phyloP scores from a whole-genome alignment of 2,797 vertebrate genomes.

The Austrolebias charrua region DNA sequence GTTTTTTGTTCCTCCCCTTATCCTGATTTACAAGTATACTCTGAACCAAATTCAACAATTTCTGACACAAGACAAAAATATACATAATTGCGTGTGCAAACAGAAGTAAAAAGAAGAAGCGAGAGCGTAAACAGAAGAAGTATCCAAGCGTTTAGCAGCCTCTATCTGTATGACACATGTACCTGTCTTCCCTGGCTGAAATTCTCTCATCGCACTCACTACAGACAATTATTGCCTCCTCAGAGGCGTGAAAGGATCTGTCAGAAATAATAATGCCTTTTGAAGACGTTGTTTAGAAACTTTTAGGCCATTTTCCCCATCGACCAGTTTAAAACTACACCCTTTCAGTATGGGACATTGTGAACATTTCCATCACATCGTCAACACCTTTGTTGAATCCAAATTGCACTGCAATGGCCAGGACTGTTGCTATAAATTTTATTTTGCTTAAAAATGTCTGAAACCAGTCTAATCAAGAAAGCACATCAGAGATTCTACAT shows the following conservation, averaged over 20 bases:
- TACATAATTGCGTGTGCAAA: conserved; percentile 56
- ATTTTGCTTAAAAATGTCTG: too few relatives aligned
- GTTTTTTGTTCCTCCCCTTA: not conserved
- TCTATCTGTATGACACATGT: conserved; percentile 75
- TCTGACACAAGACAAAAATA: conserved; percentile 38
- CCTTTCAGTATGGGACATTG: conserved; percentile 53
- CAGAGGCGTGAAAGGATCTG: conserved; percentile 79
- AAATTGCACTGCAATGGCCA: conserved; percentile 8
- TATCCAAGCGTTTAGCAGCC: conserved; percentile 69
- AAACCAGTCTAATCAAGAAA: too few relatives aligned
- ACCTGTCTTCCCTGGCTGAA: conserved; percentile 68
- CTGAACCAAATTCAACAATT: conserved; percentile 66
- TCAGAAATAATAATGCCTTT: conserved; percentile 77
- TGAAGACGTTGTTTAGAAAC: conserved; percentile 72
- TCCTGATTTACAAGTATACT: conserved; percentile 29
- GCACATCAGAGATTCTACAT: too few relatives aligned
- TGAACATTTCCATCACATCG: conserved; percentile 56
- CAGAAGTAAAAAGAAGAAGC: conserved; percentile 52
- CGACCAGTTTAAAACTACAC: conserved; percentile 56
- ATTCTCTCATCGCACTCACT: conserved; percentile 65
- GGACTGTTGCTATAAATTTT: not conserved
- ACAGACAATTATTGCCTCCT: conserved; percentile 79
- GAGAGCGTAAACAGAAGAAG: conserved; percentile 52
- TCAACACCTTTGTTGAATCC: conserved; percentile 55
- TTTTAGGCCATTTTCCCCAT: conserved; percentile 78